Base-by-base conservation (phyloP, 2,888 invertebrate species). In the Peribatodes rhomboidaria region DNA sequence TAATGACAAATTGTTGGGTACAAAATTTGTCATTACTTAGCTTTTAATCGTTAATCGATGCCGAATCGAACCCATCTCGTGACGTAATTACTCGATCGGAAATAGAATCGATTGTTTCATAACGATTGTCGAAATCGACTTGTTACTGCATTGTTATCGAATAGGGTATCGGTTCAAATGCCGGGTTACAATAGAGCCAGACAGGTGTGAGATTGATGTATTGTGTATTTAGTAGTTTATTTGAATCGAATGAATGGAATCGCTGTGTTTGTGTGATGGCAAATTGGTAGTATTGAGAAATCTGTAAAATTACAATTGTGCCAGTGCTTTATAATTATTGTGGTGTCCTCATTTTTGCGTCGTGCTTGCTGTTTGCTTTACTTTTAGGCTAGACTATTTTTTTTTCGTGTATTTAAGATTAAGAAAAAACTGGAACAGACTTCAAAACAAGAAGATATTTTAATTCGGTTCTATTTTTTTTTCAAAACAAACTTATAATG, bases 31-130 rank as follows among this genome's bases (percentile, higher is more conserved):
- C 58, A 65, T 69, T 68, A 50, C 61, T 60, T 67, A 72, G 78
- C 73, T 71, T 65, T 71, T 65, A 67, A 77, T 77, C 39, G 49
- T 55, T 63, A 60, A 68, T 61, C 59, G 58, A 56, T 61, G 67
- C 74, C 73, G 72, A 70, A 75, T 75, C 39, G 50, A 74, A 73
- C 77, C 71, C 79, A 79, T 79, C 77, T 68, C 65, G 66, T 82
- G 81, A 83, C 78, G 80, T 80, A 84, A 85, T 79, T 57, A 74
- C 68, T 76, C 61, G 71, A 76, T 80, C 72, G 74, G 69, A 75
- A 78, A 64, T 52, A 39, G 53, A 56, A 77, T 77, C 76, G 76
- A 78, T 79, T 76, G 77, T 81, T 80, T 79, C 77, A 72, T 78
- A 82, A 83, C 74, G 67, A 71, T 72, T 75, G 73, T 71, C 67